Evolutionary conservation across 2,888 invertebrate genomes (phyloP).

Genomic region (Trachelus tabidus): DNA sequence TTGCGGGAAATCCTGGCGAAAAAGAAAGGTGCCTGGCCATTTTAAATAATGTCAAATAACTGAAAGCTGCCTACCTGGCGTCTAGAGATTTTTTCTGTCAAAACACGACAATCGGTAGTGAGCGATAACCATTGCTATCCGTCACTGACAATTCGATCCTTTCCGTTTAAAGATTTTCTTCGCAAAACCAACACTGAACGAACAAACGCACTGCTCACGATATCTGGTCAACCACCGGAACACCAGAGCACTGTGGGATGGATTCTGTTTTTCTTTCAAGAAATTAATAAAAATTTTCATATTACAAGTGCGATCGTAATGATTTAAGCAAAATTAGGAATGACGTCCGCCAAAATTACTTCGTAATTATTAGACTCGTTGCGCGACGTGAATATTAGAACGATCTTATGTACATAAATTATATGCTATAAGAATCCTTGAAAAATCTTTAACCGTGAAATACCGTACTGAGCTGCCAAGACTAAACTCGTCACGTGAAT

Average conservation of each 20-base stretch:
- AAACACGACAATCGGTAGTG: background rate
- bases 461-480: background rate
- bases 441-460: background rate
- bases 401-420: background rate
- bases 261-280: background rate
- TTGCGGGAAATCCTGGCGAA: background rate
- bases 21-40: constrained; percentile 14
- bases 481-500: background rate
- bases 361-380: background rate
- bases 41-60: constrained; percentile 32
- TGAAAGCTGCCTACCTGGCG: constrained; percentile 16
- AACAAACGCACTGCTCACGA: background rate
- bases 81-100: background rate
- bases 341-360: background rate
- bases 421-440: background rate
- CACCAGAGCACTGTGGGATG: background rate
- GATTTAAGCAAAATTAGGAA: background rate
- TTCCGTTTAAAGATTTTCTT: background rate
- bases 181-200: background rate
- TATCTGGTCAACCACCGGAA: background rate
- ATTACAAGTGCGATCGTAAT: no score
- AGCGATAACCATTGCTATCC: background rate
- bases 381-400: background rate
- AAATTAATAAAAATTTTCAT: background rate
- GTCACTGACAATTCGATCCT: background rate